Conservation (phyloP, 2,113 vertebrate genomes). For the Typhlomys cinereus region DNA sequence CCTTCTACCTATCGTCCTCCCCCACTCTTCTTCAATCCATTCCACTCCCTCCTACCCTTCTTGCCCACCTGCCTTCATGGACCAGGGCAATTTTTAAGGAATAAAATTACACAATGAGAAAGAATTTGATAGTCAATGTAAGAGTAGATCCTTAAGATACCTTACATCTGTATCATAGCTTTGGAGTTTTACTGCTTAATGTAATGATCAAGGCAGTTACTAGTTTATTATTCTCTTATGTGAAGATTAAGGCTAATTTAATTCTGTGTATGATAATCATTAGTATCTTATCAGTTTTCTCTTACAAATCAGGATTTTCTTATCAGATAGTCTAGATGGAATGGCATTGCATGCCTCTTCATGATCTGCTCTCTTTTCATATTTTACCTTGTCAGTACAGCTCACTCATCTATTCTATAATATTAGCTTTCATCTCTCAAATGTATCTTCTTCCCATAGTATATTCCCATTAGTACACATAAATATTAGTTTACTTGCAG, state of each 20-base stretch:
- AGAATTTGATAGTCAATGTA: neutral
- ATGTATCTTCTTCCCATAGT: neutral
- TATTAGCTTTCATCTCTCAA: neutral
- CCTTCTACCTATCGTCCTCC: no score
- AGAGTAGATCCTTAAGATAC: neutral
- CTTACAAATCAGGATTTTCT: neutral
- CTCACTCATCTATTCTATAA: neutral
- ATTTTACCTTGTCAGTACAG: neutral
- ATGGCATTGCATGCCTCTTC: neutral
- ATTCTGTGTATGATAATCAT: neutral
- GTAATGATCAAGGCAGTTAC: no score
- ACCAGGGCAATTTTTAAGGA: neutral
- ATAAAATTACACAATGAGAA: neutral
- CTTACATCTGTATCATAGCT: neutral
- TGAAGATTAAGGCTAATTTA: neutral
- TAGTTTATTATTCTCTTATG: no score
- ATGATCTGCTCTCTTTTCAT: neutral
- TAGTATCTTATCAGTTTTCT: neutral
- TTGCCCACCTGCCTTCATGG: no score
- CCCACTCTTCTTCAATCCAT: no score
- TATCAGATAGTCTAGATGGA: neutral
- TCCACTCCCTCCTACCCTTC: no score
- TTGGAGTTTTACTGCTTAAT: neutral
- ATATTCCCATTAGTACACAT: neutral
- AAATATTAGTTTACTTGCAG: neutral